A percentile compares a stretch with the other conserved stretches of the same genome.
Evolutionary conservation across 2,797 vertebrate genomes (phyloP).

Genomic region (Gallinago stenura): DNA sequence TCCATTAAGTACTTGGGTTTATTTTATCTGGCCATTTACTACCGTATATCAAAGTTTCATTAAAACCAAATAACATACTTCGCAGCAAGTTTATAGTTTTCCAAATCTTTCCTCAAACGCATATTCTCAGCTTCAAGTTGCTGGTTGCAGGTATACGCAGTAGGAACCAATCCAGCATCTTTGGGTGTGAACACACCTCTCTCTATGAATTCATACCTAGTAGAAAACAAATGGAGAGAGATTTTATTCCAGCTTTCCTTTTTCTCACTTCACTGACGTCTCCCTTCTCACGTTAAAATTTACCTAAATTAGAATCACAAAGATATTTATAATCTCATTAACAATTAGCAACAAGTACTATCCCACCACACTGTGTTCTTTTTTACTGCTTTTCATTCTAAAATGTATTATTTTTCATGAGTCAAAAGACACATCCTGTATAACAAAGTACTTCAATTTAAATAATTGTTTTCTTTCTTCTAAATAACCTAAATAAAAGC

Average conservation of each 20-base stretch:
- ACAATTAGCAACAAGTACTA: neutral
- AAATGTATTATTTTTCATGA: neutral
- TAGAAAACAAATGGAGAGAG: neutral
- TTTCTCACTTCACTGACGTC: neutral
- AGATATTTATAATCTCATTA: neutral
- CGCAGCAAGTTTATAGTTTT: constrained; percentile 78
- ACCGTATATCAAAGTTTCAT: neutral
- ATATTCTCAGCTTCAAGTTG: constrained; percentile 83
- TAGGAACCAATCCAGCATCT: constrained; percentile 76
- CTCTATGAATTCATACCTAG: constrained; percentile 84
- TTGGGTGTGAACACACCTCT: constrained; percentile 76
- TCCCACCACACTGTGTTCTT: neutral
- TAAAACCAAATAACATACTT: constrained; percentile 67
- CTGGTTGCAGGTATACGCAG: constrained; percentile 82
- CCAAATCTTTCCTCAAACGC: constrained; percentile 80
- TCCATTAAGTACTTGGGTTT: neutral
- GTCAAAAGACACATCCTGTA: neutral
- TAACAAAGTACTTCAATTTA: neutral
- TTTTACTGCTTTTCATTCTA: neutral
- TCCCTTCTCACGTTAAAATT: neutral
- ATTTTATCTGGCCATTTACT: neutral
- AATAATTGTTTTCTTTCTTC: neutral
- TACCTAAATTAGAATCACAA: neutral
- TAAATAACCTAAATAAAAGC: neutral
- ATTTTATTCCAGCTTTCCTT: neutral